phyloP scores from a whole-genome alignment of 1,140 invertebrate species.

The Lycorma delicatula region DNA sequence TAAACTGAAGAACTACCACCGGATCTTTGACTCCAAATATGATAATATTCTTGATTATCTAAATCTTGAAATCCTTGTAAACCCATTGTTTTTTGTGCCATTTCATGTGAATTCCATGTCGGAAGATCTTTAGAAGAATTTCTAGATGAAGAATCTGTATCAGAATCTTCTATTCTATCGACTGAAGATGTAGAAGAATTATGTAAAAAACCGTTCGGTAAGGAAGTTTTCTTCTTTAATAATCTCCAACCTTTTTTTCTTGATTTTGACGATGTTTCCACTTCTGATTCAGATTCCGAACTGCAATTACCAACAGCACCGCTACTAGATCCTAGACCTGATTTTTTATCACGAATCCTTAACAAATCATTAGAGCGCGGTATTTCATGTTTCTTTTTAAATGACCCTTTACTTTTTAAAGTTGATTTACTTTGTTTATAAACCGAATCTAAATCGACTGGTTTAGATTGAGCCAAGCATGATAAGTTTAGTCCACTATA shows the following conservation, averaged over 20 bases:
- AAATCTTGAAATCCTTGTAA: neutral
- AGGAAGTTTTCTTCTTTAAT: constrained; percentile 25
- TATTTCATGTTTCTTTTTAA: constrained; percentile 20
- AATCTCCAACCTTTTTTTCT: constrained; percentile 26
- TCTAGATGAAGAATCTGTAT: constrained; percentile 24
- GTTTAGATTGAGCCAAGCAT: constrained; percentile 42
- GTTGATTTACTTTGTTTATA: constrained; percentile 22
- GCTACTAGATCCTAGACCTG: no score
- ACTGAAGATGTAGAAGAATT: neutral
- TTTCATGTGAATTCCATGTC: constrained; percentile 35
- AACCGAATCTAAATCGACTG: constrained; percentile 33
- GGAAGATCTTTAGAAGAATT: constrained; percentile 28
- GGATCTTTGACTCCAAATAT: constrained; percentile 32
- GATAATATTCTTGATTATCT: constrained; percentile 32
- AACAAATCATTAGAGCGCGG: constrained; percentile 21
- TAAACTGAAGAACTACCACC: constrained; percentile 29
- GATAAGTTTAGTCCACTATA: constrained; percentile 40
- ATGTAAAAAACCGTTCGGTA: constrained; percentile 20
- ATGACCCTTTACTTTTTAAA: constrained; percentile 14
- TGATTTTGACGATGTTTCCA: constrained; percentile 26
- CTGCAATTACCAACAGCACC: constrained; percentile 21
- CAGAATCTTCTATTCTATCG: constrained; percentile 25
- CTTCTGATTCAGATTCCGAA: constrained; percentile 33
- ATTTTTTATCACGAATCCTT: constrained; percentile 14
- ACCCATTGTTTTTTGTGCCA: constrained; percentile 21